Evolutionary conservation across 2,113 vertebrate genomes (phyloP), one percentile per base, ranked within the genome.

Genomic region (Anguilla rostrata): DNA sequence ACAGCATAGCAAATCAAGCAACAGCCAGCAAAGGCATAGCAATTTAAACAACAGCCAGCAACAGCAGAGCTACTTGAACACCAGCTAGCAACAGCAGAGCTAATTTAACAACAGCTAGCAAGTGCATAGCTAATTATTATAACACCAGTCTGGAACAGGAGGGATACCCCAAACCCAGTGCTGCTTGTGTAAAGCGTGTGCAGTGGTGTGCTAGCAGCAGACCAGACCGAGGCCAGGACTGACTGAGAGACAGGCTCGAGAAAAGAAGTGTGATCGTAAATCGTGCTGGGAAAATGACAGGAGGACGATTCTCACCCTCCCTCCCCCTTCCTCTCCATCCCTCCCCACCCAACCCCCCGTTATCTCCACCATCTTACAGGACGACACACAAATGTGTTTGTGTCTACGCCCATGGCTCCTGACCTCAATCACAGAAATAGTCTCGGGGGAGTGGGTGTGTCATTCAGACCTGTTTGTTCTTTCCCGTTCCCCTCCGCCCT

Each of bases 251-350:
- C 2, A 39, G 91, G 85, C 86, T 89, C 86, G 88, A 92, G 91
- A 94, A 93, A 86, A 53, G 87, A 87, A 91, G 86, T 85, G 39
- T 87, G 90, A 90, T 92, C 90, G 92, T 91, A 92, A 89, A 91
- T 91, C 81, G n/a, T 92, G 87, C 88, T 49, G 79, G 91, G 88
- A 91, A 93, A 91, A 92, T 29, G 53, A 90, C 83, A 86, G 83
- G 88, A n/a, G 39, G 66, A 75, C 34, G 66, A 75, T 75, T n/a
- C 66, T 34, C n/a, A 34, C 1, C 26, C 20, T 82, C 87, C 85
- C 75, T 39, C 81, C 49, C 12, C 43, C 43, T 46, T 9, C 43
- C 43, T 46, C 43, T 46, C 9, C 43, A 46, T 6, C 43, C 43
- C 43, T 34, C 34, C 34, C 34, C 34, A 34, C 34, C 34, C 49